Conservation (phyloP, 1,140 invertebrate species). For the Lamellibrachia luymesi region DNA sequence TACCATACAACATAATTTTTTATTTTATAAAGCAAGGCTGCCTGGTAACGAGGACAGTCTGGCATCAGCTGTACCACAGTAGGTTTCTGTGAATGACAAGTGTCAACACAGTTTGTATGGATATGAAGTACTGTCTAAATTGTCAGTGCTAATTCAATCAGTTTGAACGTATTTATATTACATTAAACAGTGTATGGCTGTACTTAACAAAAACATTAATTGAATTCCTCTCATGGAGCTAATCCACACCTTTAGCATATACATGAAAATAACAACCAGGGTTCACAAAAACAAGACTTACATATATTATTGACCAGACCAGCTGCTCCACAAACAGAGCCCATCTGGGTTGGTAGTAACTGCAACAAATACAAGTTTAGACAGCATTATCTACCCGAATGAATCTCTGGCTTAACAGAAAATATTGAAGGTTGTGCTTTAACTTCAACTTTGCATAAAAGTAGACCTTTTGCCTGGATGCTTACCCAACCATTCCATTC, state of each 20-base stretch:
- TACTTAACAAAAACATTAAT: background rate
- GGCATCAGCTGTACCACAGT: too few species aligned
- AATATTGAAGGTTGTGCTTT: background rate
- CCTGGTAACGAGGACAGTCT: too few species aligned
- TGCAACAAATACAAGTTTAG: slow-evolving; percentile 30
- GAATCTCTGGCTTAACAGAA: background rate
- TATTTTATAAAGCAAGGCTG: too few species aligned
- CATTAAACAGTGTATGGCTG: background rate
- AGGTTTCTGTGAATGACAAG: background rate
- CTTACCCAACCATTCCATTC: slow-evolving; percentile 5
- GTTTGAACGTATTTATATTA: background rate
- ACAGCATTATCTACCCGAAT: background rate
- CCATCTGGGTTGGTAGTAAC: slow-evolving; percentile 73
- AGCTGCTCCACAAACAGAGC: slow-evolving; percentile 61
- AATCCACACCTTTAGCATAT: too few species aligned
- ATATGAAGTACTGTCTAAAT: background rate
- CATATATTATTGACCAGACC: background rate
- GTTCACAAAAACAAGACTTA: background rate
- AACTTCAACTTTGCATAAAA: too few species aligned
- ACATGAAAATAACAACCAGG: background rate
- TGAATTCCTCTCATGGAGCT: background rate
- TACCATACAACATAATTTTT: too few species aligned
- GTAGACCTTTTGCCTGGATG: too few species aligned
- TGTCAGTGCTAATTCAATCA: background rate
- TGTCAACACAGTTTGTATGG: background rate